Percentiles rank a stretch among this genome's conserved stretches.
phyloP scores from a whole-genome alignment of 2,888 invertebrate species.

The Conomelus anceps region DNA sequence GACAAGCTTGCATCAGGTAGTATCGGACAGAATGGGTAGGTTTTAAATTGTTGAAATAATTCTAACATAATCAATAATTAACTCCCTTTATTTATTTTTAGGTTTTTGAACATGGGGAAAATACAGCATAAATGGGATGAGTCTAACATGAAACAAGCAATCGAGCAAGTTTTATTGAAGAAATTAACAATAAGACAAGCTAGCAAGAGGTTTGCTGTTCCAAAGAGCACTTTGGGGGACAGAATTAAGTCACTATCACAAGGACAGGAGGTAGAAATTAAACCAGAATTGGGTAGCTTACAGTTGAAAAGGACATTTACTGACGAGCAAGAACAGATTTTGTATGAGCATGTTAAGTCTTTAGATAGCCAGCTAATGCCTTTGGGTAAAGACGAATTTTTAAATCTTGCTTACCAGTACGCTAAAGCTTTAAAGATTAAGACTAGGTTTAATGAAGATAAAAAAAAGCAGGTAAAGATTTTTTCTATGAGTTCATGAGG shows the following conservation, averaged over 20 bases:
- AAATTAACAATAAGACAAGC: too few species aligned
- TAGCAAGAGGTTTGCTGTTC: too few species aligned
- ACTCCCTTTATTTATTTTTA: too few species aligned
- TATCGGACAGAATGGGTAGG: too few species aligned
- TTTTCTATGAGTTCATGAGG: slow-evolving; percentile 14
- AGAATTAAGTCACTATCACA: neutral
- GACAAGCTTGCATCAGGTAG: too few species aligned
- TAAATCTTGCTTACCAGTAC: slow-evolving; percentile 25
- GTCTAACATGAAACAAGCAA: too few species aligned
- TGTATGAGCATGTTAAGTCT: slow-evolving; percentile 5
- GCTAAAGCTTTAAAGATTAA: neutral
- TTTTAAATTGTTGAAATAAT: too few species aligned
- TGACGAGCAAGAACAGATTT: neutral
- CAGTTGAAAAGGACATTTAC: neutral
- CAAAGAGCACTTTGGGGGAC: neutral
- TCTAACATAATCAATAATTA: too few species aligned
- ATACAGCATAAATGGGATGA: too few species aligned
- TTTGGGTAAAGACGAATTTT: slow-evolving; percentile 4
- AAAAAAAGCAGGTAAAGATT: neutral
- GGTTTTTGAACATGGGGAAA: too few species aligned
- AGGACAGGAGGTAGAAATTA: neutral
- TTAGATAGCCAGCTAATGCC: slow-evolving; percentile 17
- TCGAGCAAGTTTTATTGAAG: too few species aligned
- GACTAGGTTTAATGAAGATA: slow-evolving; percentile 1
- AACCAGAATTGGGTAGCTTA: neutral